Percentiles rank a stretch among this genome's conserved stretches.
These are phyloP conservation scores for Scelioninae gen. 1 DNA, from an alignment of 2,888 invertebrate genomes.

Conservation along the genomic window DNA sequence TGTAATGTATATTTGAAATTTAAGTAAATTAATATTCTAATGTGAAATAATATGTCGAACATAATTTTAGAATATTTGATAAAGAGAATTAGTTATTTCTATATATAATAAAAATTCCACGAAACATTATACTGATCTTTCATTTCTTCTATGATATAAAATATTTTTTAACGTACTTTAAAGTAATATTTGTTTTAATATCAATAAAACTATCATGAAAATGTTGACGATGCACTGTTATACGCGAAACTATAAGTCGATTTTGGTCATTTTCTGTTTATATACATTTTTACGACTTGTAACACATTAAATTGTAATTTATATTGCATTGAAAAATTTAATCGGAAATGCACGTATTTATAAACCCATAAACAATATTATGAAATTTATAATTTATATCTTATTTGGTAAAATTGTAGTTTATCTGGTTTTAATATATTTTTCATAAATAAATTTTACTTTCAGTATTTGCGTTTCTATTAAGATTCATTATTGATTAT, in stretches of 20 bases:
- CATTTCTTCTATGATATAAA: conserved; percentile 19
- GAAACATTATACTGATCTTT: too few species aligned
- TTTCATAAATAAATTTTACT: too few species aligned
- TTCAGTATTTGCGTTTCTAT: too few species aligned
- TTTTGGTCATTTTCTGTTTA: conserved; percentile 34
- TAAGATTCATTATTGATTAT: too few species aligned
- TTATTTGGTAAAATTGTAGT: too few species aligned
- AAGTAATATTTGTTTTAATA: conserved; percentile 35
- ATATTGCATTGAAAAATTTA: conserved; percentile 14
- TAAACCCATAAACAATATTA: neutral
- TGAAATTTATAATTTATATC: neutral
- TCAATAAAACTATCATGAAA: conserved; percentile 41
- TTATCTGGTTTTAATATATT: too few species aligned
- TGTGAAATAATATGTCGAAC: too few species aligned
- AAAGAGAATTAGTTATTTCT: too few species aligned
- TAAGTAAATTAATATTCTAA: too few species aligned
- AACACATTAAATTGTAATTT: conserved; percentile 36
- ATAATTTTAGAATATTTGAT: too few species aligned
- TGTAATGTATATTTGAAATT: too few species aligned
- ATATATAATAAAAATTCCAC: too few species aligned
- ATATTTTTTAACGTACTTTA: conserved; percentile 31
- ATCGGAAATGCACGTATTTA: conserved; percentile 17
- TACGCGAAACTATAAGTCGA: conserved; percentile 6
- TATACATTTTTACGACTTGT: conserved; percentile 28
- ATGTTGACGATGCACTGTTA: conserved; percentile 35